Evolutionary conservation across 2,888 invertebrate species (phyloP).

Genomic region (Coelinius sp.): DNA sequence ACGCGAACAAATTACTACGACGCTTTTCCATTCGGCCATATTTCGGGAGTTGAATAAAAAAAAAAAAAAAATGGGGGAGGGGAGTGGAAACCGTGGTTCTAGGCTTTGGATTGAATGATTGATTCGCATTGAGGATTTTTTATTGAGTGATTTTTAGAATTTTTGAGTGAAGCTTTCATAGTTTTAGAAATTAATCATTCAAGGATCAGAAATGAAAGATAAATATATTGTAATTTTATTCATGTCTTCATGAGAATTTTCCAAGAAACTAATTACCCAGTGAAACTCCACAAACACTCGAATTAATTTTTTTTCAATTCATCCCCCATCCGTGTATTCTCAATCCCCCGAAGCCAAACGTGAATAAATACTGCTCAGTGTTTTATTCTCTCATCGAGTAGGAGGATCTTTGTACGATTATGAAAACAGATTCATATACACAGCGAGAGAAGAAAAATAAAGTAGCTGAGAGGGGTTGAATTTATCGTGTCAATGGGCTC

Average conservation of each 20-base stretch:
- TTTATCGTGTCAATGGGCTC: conserved; percentile 43
- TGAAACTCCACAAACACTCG: neutral
- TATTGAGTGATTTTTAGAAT: no score
- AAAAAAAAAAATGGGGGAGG: neutral
- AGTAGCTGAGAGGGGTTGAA: conserved; percentile 13
- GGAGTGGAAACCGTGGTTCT: neutral
- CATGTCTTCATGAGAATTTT: neutral
- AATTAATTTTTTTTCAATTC: neutral
- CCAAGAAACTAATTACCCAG: neutral
- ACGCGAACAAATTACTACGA: conserved; percentile 66
- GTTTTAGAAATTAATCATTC: no score
- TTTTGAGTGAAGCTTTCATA: neutral
- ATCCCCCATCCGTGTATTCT: neutral
- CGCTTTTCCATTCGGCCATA: conserved; percentile 57
- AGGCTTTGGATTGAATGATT: neutral
- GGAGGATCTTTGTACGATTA: conserved; percentile 34
- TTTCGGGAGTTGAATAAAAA: conserved; percentile 38
- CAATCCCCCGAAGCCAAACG: neutral
- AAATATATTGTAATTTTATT: no score
- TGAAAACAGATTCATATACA: neutral
- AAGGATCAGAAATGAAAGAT: no score
- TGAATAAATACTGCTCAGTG: neutral
- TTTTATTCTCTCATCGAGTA: neutral
- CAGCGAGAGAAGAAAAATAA: neutral
- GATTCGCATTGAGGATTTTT: neutral